Conservation (phyloP, 2,888 invertebrate species). For the Clepsis dumicolana region DNA sequence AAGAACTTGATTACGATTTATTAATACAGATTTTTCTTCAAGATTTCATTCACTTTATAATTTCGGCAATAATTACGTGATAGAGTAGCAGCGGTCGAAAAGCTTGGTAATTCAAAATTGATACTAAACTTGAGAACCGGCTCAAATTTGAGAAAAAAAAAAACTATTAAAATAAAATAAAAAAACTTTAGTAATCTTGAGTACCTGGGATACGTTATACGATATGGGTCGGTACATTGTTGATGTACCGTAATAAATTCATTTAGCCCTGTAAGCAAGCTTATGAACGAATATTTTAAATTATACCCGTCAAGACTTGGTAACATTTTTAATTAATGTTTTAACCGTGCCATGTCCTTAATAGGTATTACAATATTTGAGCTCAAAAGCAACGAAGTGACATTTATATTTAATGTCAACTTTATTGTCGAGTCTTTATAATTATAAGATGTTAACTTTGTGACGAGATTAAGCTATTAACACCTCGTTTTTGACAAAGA, state of each 20-base stretch:
- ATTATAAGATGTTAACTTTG: constrained; percentile 26
- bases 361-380: neutral
- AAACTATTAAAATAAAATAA: neutral
- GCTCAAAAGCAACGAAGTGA: constrained; percentile 1
- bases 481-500: constrained; percentile 20
- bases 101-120: neutral
- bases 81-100: neutral
- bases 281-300: constrained; percentile 11
- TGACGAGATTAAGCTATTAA: constrained; percentile 24
- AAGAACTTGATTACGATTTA: no score
- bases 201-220: constrained; percentile 34
- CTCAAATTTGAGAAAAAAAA: neutral
- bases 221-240: constrained; percentile 36
- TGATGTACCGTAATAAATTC: constrained; percentile 27
- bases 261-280: constrained; percentile 41
- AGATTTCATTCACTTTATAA: no score
- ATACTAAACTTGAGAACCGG: neutral
- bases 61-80: neutral
- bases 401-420: neutral
- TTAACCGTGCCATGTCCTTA: neutral
- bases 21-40: no score
- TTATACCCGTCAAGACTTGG: neutral
- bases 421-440: neutral
- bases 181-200: neutral
- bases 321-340: neutral